Evolutionary conservation across 2,113 vertebrate species (phyloP), one percentile per base, ranked within the genome.

Genomic region (Sardina pilchardus): DNA sequence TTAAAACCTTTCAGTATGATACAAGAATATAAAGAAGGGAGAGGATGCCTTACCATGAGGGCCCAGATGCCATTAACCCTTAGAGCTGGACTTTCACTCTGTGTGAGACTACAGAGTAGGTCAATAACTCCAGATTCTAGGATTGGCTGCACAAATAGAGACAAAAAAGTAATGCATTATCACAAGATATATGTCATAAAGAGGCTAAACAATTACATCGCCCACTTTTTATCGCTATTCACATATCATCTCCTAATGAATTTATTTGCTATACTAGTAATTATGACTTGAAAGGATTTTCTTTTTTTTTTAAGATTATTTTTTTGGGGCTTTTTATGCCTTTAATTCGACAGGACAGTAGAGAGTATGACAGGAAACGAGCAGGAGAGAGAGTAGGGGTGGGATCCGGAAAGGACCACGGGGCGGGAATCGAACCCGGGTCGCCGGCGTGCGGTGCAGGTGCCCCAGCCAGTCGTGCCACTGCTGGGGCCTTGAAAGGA

Each of bases 41-140:
- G 14, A 59, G 24, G 19, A 6, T 12, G 21, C 85, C 96, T 94
- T 92, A 99, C 98, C 98, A 99, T 99, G 90, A 99, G 95, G 91
- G 98, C 98, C 98, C 98, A 99, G 94, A 99, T 99, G 90, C 98
- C 98, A 0, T 99, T 99, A 89, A 99, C 97, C 89, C 98, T 94
- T 90, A 99, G 96, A 47, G 98, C 98, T 85, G 97, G 96, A 88
- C 98, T 99, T 92, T 99, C 98, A 93, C 97, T 99, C 93, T 99
- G 97, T 45, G 98, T 99, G 92, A 99, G 95, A 94, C 97, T 98
- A 96, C 98, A 99, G 82, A 99, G 96, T 91, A 99, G 95, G 89
- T 99, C 98, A 53, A 99, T 97, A 85, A 98, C 98, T 92, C 98
- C 98, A 0, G 98, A 99, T 94, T 99, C 98, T 92, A 99, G 95